Evolutionary conservation across 2,113 vertebrate species (phyloP).

Genomic region (Perca schrenkii): DNA sequence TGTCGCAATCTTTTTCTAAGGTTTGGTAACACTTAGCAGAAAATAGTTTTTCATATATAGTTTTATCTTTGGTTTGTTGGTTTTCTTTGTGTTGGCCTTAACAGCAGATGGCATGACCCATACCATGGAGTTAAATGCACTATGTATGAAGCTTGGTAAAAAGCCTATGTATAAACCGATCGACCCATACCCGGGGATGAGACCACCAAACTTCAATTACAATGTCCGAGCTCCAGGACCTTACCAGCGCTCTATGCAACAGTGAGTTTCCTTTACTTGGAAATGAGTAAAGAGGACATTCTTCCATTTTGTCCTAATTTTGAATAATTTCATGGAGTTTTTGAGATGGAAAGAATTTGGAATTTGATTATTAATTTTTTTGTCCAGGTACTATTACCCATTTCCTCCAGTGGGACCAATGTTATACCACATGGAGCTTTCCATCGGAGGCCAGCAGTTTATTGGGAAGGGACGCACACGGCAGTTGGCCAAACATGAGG

Average conservation of each 20-base stretch:
- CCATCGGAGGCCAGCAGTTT: conserved; percentile 96
- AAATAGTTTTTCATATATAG: background rate
- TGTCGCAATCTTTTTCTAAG: conserved; percentile 3
- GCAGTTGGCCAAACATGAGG: conserved; percentile 95
- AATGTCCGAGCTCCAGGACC: conserved; percentile 89
- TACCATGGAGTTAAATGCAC: conserved; percentile 94
- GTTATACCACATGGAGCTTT: conserved; percentile 97
- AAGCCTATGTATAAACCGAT: conserved; percentile 97
- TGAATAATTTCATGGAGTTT: background rate
- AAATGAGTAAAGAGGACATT: background rate
- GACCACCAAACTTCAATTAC: conserved; percentile 94
- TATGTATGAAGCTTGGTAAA: conserved; percentile 97
- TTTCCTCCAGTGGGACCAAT: conserved; percentile 94
- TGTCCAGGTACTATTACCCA: conserved; percentile 95
- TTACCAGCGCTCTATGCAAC: conserved; percentile 93
- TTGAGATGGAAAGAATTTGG: background rate
- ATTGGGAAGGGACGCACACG: conserved; percentile 96
- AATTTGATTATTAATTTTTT: background rate
- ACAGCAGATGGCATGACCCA: conserved; percentile 92
- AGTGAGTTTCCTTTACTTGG: conserved; percentile 68
- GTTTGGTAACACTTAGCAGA: background rate
- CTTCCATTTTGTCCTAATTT: background rate
- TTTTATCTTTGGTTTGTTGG: background rate
- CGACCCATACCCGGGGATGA: conserved; percentile 94
- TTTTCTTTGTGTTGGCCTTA: conserved; percentile 40